Percentiles rank a stretch among this genome's conserved stretches.
Conservation (phyloP, 2,797 vertebrate genomes). For the Mormyrops boulengeri region DNA sequence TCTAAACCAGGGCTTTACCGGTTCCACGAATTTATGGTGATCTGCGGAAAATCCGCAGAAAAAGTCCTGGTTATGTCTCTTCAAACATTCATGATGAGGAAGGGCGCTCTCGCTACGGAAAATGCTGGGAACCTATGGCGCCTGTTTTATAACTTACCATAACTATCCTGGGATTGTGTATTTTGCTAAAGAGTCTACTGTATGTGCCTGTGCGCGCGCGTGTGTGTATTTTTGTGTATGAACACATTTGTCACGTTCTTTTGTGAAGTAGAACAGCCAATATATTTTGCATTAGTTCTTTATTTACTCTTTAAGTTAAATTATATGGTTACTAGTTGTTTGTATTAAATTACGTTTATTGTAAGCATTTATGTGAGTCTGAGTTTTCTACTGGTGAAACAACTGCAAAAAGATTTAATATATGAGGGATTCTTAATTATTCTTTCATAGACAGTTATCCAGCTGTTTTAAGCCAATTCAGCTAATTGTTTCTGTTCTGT, state of each 20-base stretch:
- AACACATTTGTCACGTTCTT: neutral
- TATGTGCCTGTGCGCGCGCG: neutral
- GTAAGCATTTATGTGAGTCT: neutral
- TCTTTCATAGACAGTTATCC: neutral
- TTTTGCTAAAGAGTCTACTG: neutral
- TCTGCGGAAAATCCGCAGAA: neutral
- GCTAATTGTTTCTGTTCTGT: neutral
- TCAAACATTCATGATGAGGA: neutral
- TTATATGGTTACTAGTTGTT: neutral
- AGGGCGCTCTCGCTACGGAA: neutral
- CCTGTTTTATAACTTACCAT: neutral
- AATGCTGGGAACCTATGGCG: neutral
- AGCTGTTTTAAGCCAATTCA: neutral
- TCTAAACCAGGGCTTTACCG: neutral
- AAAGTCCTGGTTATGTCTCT: neutral
- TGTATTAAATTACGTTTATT: neutral
- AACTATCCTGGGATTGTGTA: neutral
- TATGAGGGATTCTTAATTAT: neutral
- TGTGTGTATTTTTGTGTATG: neutral
- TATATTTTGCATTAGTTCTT: neutral
- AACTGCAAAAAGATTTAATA: neutral
- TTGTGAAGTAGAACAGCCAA: neutral
- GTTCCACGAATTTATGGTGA: neutral
- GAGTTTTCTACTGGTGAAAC: neutral
- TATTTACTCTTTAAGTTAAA: neutral